phyloP scores from a whole-genome alignment of 2,888 invertebrate genomes.

The Latheticus oryzae region DNA sequence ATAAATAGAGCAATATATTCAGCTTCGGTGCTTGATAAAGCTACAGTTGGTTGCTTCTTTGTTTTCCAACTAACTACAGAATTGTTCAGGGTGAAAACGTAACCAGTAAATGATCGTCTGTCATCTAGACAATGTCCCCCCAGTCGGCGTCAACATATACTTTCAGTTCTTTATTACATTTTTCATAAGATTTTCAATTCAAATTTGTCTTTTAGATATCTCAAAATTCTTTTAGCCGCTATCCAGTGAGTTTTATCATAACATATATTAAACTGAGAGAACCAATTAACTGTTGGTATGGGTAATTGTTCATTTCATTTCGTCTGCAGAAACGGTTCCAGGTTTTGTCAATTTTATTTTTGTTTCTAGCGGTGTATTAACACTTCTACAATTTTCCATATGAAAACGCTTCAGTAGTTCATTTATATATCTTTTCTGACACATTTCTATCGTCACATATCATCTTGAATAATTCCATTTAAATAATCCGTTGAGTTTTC shows the following conservation, averaged over 20 bases:
- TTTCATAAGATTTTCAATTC: no score
- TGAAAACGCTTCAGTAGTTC: conserved; percentile 18
- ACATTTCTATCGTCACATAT: conserved; percentile 37
- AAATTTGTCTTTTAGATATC: conserved; percentile 49
- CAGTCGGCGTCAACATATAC: conserved; percentile 54
- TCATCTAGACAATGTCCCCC: conserved; percentile 36
- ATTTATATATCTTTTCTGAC: conserved; percentile 20
- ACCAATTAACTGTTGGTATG: no score
- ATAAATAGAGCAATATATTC: conserved; percentile 46
- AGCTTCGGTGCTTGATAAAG: conserved; percentile 46
- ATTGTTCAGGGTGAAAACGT: conserved; percentile 39
- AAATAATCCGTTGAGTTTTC: conserved; percentile 45
- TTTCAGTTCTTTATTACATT: no score
- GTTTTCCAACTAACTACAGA: conserved; percentile 42
- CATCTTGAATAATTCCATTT: conserved; percentile 44
- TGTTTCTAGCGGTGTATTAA: no score
- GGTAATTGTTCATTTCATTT: no score
- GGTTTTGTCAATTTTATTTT: no score
- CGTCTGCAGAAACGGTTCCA: neutral
- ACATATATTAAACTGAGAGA: conserved; percentile 47
- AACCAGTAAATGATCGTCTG: conserved; percentile 47
- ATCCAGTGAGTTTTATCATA: conserved; percentile 43
- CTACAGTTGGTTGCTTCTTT: conserved; percentile 48
- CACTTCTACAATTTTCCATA: conserved; percentile 10
- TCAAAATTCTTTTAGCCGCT: conserved; percentile 53